Evolutionary conservation across 2,113 vertebrate genomes (phyloP).

Genomic region (Coptodon rendalli): DNA sequence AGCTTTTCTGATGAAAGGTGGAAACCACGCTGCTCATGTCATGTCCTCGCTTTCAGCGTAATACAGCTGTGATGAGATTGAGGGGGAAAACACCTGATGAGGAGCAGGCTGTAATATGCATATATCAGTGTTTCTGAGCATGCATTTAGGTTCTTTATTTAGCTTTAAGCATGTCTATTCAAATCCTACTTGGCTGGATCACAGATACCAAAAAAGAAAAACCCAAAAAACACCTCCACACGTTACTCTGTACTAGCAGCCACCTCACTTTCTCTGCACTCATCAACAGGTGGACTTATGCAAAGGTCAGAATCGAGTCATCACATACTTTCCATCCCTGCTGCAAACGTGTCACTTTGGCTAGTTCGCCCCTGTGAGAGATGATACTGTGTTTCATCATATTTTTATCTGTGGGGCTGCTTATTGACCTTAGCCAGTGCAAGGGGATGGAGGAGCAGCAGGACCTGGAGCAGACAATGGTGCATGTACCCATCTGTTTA

Average conservation of each 20-base stretch:
- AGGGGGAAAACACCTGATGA: neutral
- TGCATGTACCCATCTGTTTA: neutral
- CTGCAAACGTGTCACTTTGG: neutral
- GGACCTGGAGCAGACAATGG: neutral
- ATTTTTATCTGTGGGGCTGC: neutral
- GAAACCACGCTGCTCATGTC: neutral
- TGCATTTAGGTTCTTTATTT: neutral
- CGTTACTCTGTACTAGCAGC: neutral
- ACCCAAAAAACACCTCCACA: neutral
- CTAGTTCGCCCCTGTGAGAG: neutral
- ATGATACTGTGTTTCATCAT: neutral
- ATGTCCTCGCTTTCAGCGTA: neutral
- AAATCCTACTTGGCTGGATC: neutral
- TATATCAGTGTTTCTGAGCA: neutral
- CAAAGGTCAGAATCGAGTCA: constrained; percentile 38
- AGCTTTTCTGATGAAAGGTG: neutral
- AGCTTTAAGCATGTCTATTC: constrained; percentile 4
- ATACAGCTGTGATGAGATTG: neutral
- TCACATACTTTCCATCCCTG: neutral
- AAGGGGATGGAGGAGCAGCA: neutral
- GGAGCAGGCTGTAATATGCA: neutral
- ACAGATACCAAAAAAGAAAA: neutral
- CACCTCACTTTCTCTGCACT: neutral
- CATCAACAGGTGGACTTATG: constrained; percentile 40
- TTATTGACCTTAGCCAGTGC: neutral